These are phyloP conservation scores for Tarsius wallacei DNA, from an alignment of 2,797 vertebrate species.

Conservation along the genomic window DNA sequence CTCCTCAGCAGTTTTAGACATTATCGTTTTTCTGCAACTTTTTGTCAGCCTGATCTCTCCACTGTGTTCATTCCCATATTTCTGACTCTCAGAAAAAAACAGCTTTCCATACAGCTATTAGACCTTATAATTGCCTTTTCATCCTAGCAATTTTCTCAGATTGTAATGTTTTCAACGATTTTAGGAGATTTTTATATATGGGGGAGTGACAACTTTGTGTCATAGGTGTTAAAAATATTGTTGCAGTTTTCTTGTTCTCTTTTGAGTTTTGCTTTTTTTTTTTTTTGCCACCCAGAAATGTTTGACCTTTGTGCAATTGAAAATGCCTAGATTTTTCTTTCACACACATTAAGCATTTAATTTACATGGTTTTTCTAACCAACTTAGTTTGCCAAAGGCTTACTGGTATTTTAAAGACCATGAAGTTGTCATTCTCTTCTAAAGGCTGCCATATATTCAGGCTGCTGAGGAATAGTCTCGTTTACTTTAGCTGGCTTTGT, in stretches of 20 bases:
- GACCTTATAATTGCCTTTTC: not conserved
- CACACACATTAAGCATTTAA: constrained; percentile 72
- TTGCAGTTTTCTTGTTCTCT: not conserved
- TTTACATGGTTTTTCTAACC: constrained; percentile 73
- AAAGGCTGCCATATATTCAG: not conserved
- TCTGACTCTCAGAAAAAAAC: not conserved
- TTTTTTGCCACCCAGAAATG: constrained; percentile 2
- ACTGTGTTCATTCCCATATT: not conserved
- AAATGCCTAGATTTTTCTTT: constrained; percentile 3
- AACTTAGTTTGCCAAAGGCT: constrained; percentile 74
- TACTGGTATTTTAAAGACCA: constrained; percentile 70
- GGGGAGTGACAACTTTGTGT: not conserved
- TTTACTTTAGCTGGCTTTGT: constrained; percentile 38
- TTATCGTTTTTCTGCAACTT: accelerated
- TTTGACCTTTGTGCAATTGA: constrained; percentile 3
- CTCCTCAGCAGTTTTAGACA: too few relatives aligned
- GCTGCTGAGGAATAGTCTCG: not conserved
- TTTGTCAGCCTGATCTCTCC: not conserved
- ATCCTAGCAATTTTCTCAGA: not conserved
- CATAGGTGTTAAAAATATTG: not conserved
- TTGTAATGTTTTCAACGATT: not conserved
- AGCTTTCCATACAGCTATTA: not conserved
- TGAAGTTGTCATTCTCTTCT: constrained; percentile 72
- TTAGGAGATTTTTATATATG: not conserved
- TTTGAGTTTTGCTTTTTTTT: constrained; percentile 30